phyloP scores from a whole-genome alignment of 2,797 vertebrate genomes.

The Pyrrhura leucotis region DNA sequence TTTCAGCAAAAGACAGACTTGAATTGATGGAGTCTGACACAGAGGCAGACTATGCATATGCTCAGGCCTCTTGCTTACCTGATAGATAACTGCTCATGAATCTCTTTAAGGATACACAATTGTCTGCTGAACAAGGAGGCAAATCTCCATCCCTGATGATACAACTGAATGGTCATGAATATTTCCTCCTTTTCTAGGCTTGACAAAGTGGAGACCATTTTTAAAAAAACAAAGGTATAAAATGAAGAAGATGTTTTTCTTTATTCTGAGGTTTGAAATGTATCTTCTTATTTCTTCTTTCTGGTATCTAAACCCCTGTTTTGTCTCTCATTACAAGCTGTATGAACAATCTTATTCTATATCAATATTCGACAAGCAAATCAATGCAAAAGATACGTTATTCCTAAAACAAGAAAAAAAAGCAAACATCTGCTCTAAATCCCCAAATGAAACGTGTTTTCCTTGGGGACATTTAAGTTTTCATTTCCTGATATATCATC shows the following conservation, averaged over 20 bases:
- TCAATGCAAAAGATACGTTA: conserved; percentile 16
- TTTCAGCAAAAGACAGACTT: background rate
- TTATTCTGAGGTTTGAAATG: background rate
- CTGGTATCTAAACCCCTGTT: background rate
- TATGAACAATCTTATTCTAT: background rate
- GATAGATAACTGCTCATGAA: background rate
- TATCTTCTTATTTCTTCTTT: background rate
- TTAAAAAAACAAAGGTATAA: background rate
- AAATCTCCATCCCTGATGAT: background rate
- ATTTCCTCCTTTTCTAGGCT: background rate
- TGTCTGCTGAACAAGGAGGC: background rate
- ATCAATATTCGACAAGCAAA: conserved; percentile 44
- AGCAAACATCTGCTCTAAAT: conserved; percentile 55
- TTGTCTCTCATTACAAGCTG: conserved; percentile 1
- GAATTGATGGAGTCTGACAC: background rate
- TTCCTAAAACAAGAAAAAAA: conserved; percentile 45
- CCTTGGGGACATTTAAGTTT: conserved; percentile 50
- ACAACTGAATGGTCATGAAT: background rate
- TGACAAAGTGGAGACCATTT: background rate
- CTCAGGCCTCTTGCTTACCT: background rate
- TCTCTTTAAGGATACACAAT: background rate
- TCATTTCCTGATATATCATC: conserved; percentile 65
- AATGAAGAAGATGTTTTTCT: background rate
- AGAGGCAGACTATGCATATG: rapidly evolving
- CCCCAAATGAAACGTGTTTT: conserved; percentile 18